Evolutionary conservation across 1,140 invertebrate genomes (phyloP), one percentile per base, ranked within the genome.

Genomic region (Cardiocondyla obscurior): DNA sequence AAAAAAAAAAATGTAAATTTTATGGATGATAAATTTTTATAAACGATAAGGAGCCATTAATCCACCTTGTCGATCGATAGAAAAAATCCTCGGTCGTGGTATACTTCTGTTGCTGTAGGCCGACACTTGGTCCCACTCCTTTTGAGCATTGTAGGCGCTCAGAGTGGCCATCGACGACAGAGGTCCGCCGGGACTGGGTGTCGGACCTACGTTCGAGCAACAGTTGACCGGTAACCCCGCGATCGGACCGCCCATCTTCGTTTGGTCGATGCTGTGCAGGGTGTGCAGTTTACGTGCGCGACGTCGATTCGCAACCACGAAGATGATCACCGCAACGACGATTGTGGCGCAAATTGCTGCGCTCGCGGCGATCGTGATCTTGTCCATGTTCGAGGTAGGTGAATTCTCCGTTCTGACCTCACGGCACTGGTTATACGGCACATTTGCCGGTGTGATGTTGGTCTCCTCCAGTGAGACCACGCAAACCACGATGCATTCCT

Each of bases 341-440:
- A 99, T 98, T 28, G 97, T 98, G n/a, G 97, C 97, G 92, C 97
- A 98, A 88, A 98, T 98, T n/a, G 97, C 97, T 8, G 98, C 98
- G 89, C 97, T 98, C 1, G 98, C 98, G 12, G 97, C 98, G 87
- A 99, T 99, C 28, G 98, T 98, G 89, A 99, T 98, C 92, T 98
- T 98, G 92, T 99, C 98, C 96, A 98, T 98, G 93, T 98, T 97
- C 14, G 97, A 97, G 33, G 96, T 96, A 16, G 96, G 96, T 42
- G 96, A 96, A 65, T 96, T 95, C 36, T 97, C 97, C 0, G 97
- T 98, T 44, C 97, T 95, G 16, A 99, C 97, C 94, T 99, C 98
- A 42, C 97, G 95, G 90, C 98, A 99, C 92, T 98, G 98, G 36
- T 95, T 95, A 91, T 97, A 97, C 1, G 97, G 97, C 25, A 98